These are phyloP conservation scores for Labrus mixtus DNA, from an alignment of 2,113 vertebrate species.

Conservation along the genomic window DNA sequence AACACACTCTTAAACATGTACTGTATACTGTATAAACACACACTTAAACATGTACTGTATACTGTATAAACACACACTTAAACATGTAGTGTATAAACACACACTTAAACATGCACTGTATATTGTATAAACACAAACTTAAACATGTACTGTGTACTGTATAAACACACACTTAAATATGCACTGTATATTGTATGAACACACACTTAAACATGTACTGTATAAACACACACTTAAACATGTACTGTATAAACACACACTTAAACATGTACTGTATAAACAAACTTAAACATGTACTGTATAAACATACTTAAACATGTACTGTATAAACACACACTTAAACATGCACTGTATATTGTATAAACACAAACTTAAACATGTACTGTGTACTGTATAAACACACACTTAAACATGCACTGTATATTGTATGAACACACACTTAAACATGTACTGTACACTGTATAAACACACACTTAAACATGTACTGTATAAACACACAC, in stretches of 20 bases:
- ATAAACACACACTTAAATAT: conserved; percentile 2
- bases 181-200: neutral
- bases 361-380: conserved; percentile 4
- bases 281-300: no score
- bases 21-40: conserved; percentile 1
- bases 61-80: conserved; percentile 4
- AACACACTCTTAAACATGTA: conserved; percentile 3
- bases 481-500: no score
- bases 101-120: neutral
- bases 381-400: neutral
- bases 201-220: conserved; percentile 1
- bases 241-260: conserved; percentile 5
- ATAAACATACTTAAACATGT: neutral
- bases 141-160: neutral
- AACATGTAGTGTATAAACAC: no score
- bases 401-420: neutral
- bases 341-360: neutral
- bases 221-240: conserved; percentile 6
- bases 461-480: no score
- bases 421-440: conserved; percentile 3
- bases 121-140: conserved; percentile 5
- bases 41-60: neutral
- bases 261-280: neutral
- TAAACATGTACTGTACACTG: neutral
- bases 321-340: conserved; percentile 8